Evolutionary conservation across 2,797 vertebrate genomes (phyloP).

Genomic region (Coreius guichenoti): DNA sequence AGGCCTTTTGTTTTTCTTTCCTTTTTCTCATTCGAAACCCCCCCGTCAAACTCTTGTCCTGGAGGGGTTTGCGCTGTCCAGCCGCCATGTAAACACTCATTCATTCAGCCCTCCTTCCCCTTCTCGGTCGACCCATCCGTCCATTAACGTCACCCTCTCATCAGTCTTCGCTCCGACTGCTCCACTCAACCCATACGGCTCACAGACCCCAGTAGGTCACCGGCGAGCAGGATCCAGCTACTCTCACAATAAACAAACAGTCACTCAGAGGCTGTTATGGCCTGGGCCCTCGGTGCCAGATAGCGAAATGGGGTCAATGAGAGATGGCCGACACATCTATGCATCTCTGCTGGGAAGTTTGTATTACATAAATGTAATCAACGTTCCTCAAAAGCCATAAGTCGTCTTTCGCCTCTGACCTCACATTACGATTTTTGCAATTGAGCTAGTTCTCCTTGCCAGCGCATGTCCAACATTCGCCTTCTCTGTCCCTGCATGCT

Average conservation of each 20-base stretch:
- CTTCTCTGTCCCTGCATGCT: slow-evolving; percentile 67
- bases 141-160: slow-evolving; percentile 78
- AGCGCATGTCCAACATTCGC: slow-evolving; percentile 61
- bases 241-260: slow-evolving; percentile 82
- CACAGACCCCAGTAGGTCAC: slow-evolving; percentile 72
- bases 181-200: slow-evolving; percentile 71
- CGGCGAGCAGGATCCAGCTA: slow-evolving; percentile 64
- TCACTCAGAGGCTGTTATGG: slow-evolving; percentile 70
- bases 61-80: slow-evolving; percentile 72
- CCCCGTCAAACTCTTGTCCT: slow-evolving; percentile 70
- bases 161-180: slow-evolving; percentile 77
- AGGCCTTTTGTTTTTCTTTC: slow-evolving; percentile 62
- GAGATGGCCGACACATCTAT: slow-evolving; percentile 32
- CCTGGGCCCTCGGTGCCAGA: slow-evolving; percentile 75
- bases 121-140: slow-evolving; percentile 77
- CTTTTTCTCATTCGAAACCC: slow-evolving; percentile 60
- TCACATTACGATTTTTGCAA: slow-evolving; percentile 43
- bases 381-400: slow-evolving; percentile 57
- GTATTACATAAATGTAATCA: slow-evolving; percentile 46
- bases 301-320: slow-evolving; percentile 54
- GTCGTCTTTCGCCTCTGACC: slow-evolving; percentile 44
- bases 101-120: slow-evolving; percentile 59
- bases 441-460: slow-evolving; percentile 19
- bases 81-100: slow-evolving; percentile 72
- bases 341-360: slow-evolving; percentile 45